These are phyloP conservation scores for Lates japonicus DNA, from an alignment of 2,797 vertebrate species.

Conservation along the genomic window DNA sequence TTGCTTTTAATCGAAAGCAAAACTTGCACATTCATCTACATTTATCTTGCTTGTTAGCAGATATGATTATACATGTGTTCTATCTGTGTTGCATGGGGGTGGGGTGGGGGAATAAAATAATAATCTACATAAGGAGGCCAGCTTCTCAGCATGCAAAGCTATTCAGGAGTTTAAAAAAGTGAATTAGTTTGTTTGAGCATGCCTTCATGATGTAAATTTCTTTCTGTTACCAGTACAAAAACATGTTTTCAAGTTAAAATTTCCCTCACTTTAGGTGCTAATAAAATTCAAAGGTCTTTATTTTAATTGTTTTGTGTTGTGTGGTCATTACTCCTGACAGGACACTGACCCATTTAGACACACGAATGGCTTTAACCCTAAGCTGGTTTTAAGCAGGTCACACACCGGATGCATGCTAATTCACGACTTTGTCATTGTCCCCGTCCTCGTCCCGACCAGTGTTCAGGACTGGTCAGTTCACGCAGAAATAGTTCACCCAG, in stretches of 20 bases:
- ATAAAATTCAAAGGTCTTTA: neutral
- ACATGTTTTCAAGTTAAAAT: neutral
- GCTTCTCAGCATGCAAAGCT: neutral
- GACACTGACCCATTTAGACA: slow-evolving; percentile 42
- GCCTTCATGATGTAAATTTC: neutral
- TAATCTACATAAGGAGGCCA: neutral
- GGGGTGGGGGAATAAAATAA: neutral
- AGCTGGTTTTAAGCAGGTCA: slow-evolving; percentile 65
- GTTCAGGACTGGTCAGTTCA: neutral
- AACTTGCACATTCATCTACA: neutral
- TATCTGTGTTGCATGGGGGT: too few species aligned
- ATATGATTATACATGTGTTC: neutral
- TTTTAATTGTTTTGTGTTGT: neutral
- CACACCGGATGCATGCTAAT: slow-evolving; percentile 69
- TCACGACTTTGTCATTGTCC: slow-evolving; percentile 37
- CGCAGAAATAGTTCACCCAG: neutral
- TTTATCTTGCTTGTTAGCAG: neutral
- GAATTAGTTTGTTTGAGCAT: neutral
- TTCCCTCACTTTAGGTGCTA: neutral
- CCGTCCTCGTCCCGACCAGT: slow-evolving; percentile 10
- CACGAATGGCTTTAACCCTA: slow-evolving; percentile 37
- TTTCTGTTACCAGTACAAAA: neutral
- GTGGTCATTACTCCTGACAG: slow-evolving; percentile 4
- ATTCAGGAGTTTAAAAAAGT: neutral
- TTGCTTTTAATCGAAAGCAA: neutral